Conservation (phyloP, 2,888 invertebrate species). For the Deladenus siricidicola region DNA sequence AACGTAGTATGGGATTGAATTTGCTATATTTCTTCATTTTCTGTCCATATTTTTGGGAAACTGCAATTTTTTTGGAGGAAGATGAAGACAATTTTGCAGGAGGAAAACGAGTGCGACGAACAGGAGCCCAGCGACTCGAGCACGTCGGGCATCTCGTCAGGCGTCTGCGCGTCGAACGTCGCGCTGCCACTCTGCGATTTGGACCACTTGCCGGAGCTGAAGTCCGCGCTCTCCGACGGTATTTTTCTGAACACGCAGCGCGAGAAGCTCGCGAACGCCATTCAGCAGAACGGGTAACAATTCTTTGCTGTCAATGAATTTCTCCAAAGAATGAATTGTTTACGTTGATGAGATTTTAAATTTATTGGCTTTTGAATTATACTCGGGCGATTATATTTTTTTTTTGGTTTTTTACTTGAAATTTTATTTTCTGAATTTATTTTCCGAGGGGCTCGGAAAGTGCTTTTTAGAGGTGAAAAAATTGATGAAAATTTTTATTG, state of each 20-base stretch:
- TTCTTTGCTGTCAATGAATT: neutral
- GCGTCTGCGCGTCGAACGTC: slow-evolving; percentile 64
- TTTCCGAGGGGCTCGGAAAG: too few relatives aligned
- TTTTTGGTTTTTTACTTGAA: too few relatives aligned
- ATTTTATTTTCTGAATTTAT: too few relatives aligned
- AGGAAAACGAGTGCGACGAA: slow-evolving; percentile 25
- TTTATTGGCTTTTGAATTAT: too few relatives aligned
- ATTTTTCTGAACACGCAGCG: slow-evolving; percentile 79
- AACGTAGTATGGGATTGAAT: too few relatives aligned
- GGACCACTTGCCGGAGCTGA: slow-evolving; percentile 84
- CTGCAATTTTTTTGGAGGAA: too few relatives aligned
- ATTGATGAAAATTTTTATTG: too few relatives aligned
- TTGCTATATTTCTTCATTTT: too few relatives aligned
- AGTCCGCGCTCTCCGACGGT: slow-evolving; percentile 65
- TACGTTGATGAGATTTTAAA: too few relatives aligned
- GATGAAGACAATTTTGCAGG: slow-evolving; percentile 7
- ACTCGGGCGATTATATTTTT: neutral
- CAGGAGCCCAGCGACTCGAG: slow-evolving; percentile 61
- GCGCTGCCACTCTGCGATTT: slow-evolving; percentile 83
- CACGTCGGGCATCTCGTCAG: slow-evolving; percentile 91
- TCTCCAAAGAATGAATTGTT: too few relatives aligned
- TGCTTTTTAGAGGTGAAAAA: too few relatives aligned
- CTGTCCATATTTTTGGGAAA: too few relatives aligned
- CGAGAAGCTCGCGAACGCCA: slow-evolving; percentile 83
- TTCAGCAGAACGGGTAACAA: slow-evolving; percentile 78